Conservation (phyloP, 1,140 invertebrate species). For the Odontomachus brunneus region DNA sequence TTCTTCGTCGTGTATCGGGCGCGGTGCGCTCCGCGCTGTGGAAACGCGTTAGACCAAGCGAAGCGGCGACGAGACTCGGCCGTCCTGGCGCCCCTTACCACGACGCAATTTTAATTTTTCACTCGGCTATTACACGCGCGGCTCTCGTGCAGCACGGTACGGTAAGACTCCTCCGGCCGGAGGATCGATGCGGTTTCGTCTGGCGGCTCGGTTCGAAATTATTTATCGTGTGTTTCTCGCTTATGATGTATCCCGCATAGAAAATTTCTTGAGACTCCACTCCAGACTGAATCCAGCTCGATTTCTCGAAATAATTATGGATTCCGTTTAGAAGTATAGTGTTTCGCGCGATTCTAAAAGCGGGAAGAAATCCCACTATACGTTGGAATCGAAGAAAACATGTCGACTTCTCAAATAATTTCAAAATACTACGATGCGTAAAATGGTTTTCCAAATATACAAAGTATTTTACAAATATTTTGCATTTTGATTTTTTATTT, state of each 20-base stretch:
- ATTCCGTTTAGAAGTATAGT: no score
- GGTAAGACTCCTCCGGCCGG: neutral
- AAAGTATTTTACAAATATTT: no score
- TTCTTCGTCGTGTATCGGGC: neutral
- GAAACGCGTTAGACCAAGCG: constrained; percentile 17
- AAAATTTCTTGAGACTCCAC: no score
- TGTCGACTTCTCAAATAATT: no score
- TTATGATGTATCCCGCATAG: neutral
- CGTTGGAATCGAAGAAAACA: no score
- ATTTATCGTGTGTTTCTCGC: constrained; percentile 9
- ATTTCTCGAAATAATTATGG: no score
- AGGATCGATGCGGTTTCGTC: constrained; percentile 29
- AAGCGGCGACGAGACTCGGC: constrained; percentile 5
- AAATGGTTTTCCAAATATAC: no score
- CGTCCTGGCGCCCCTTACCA: constrained; percentile 16
- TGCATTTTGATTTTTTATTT: no score
- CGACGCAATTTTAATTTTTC: constrained; percentile 45
- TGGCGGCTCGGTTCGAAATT: constrained; percentile 11
- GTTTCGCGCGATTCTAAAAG: no score
- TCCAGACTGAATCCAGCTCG: no score
- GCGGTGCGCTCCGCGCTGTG: neutral
- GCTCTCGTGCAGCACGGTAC: constrained; percentile 31
- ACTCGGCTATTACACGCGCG: constrained; percentile 26
- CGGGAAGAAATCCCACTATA: no score
- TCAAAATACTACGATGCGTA: no score